These are phyloP conservation scores for Corvus cornix DNA, from an alignment of 2,113 vertebrate genomes.

Conservation along the genomic window DNA sequence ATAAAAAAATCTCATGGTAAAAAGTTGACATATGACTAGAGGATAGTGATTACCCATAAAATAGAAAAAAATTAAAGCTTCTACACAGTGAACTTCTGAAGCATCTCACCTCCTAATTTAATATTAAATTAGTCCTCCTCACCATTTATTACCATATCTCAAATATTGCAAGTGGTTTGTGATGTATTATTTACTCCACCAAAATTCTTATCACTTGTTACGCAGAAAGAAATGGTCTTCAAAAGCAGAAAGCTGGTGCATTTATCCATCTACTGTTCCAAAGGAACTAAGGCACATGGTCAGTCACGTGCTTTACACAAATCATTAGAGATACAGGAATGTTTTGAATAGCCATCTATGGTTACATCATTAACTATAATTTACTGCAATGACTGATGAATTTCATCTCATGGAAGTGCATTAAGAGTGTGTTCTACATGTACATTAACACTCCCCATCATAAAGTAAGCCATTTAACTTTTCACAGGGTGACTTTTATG, in stretches of 20 bases:
- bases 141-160: background rate
- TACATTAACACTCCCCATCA: conserved; percentile 57
- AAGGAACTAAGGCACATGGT: conserved; percentile 22
- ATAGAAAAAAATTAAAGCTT: background rate
- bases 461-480: conserved; percentile 64
- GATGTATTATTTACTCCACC: background rate
- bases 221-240: background rate
- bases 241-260: background rate
- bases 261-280: background rate
- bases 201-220: conserved; percentile 20
- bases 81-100: background rate
- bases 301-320: conserved; percentile 58
- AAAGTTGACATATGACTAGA: background rate
- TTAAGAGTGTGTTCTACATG: conserved; percentile 58
- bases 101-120: background rate
- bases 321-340: conserved; percentile 55
- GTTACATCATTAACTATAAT: conserved; percentile 58
- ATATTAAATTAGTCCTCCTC: background rate
- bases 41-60: background rate
- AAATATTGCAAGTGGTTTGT: background rate
- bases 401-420: conserved; percentile 47
- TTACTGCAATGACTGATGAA: conserved; percentile 47
- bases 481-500: conserved; percentile 51
- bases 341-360: conserved; percentile 50
- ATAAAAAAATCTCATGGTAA: background rate